Base-by-base conservation (phyloP, 2,797 vertebrate species). In the Tiaroga cobitis region DNA sequence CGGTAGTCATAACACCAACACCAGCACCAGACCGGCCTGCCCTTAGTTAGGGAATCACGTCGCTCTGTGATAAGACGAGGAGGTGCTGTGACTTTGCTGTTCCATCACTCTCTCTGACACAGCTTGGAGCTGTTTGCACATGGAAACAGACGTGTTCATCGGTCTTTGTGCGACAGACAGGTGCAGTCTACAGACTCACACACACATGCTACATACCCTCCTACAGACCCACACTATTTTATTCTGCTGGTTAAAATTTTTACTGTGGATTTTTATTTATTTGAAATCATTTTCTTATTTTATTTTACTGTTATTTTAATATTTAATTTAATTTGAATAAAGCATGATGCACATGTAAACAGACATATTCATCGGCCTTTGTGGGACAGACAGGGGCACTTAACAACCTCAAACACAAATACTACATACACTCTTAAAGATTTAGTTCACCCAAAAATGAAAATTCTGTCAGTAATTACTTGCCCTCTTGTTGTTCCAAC, bases 41-140 rank as follows among this genome's bases (percentile, higher is more conserved):
- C 92, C 79, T 89, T 88, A 90, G 92, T 92, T 92, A 89, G 86
- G 85, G 85, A 83, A 87, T 54, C 78, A 80, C 89, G 91, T 92
- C 90, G 88, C 74, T 32, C 69, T 84, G 88, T 26, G 90, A 92
- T 91, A 89, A 91, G 85, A 81, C 83, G 86, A 84, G 87, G 81
- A 74, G 80, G 37, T 77, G 56, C 85, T 90, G 82, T 69, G 76
- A 68, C 89, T 88, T 75, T 88, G 86, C 85, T 82, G 81, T 80
- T 86, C 87, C 85, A 82, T 87, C 74, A 37, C 81, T 90, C 56
- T 76, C 76, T 65, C 87, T 89, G 75, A 82, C 86, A 75, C 80
- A 76, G 81, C 87, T 80, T 89, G 49, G 80, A 91, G 91, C 90
- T 90, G 91, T 90, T 90, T 87, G 80, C 87, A 82, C 76, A 82